Evolutionary conservation across 2,113 vertebrate genomes (phyloP).

Genomic region (Lycocorax pyrrhopterus): DNA sequence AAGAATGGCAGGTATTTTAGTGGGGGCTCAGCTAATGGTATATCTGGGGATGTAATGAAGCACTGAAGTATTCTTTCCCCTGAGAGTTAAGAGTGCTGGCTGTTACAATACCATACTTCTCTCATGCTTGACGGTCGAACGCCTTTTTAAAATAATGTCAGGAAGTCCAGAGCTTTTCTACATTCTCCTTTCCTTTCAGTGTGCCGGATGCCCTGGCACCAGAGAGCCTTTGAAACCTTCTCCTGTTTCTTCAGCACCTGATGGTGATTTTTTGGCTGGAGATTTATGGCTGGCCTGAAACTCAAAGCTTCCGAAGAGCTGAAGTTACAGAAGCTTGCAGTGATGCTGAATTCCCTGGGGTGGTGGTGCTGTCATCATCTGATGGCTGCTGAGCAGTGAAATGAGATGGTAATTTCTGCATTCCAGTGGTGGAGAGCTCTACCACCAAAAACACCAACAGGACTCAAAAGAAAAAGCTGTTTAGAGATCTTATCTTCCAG

Average conservation of each 20-base stretch:
- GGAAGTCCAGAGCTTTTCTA: constrained; percentile 26
- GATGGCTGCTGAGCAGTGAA: background rate
- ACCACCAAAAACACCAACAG: background rate
- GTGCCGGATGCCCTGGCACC: background rate
- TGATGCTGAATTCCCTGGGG: background rate
- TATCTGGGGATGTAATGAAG: constrained; percentile 17
- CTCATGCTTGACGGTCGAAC: background rate
- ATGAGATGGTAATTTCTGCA: background rate
- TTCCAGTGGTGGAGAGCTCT: background rate
- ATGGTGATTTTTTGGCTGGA: background rate
- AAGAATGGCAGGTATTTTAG: background rate
- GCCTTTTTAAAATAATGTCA: background rate
- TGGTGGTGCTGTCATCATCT: background rate
- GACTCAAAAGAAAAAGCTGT: background rate
- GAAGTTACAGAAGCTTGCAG: background rate
- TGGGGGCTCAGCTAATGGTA: background rate
- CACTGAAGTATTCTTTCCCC: background rate
- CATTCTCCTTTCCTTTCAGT: background rate
- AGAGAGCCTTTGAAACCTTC: constrained; percentile 37
- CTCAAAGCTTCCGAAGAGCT: background rate
- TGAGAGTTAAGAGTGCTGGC: background rate
- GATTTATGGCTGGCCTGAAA: constrained; percentile 6
- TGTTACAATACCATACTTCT: constrained; percentile 14
- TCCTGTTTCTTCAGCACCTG: constrained; percentile 36
- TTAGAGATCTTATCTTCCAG: background rate